A percentile compares a stretch with the other conserved stretches of the same genome.
Evolutionary conservation across 2,797 vertebrate species (phyloP).

Genomic region (Diplodus puntazzo): DNA sequence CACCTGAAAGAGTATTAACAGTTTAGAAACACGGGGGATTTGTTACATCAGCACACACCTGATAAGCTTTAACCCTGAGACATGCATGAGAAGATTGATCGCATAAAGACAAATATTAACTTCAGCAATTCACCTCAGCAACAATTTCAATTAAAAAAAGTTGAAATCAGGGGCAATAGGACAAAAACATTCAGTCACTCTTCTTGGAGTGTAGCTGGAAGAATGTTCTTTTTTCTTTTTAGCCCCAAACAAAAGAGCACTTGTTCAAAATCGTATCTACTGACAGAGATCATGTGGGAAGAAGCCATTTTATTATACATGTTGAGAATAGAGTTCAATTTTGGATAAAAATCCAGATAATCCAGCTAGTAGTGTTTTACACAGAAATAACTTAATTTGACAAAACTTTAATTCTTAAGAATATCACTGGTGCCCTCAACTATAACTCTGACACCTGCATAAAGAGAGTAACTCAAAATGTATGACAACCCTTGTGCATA

Average conservation of each 20-base stretch:
- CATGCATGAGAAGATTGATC: background rate
- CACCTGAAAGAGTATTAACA: conserved; percentile 83
- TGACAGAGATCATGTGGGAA: conserved; percentile 17
- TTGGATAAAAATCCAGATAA: background rate
- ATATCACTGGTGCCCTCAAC: background rate
- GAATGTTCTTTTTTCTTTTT: conserved; percentile 25
- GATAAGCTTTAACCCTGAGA: conserved; percentile 1
- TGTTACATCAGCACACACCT: background rate
- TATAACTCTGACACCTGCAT: background rate
- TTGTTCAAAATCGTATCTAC: conserved; percentile 9
- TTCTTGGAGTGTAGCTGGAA: background rate
- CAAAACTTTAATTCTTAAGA: background rate
- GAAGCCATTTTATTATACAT: background rate
- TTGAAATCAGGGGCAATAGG: background rate
- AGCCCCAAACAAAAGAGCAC: conserved; percentile 13
- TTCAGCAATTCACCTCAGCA: background rate
- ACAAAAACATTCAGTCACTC: background rate
- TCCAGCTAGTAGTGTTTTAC: background rate
- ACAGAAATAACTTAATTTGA: conserved; percentile 1
- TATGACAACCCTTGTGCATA: too few relatives aligned
- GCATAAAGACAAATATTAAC: background rate
- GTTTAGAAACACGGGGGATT: conserved; percentile 15
- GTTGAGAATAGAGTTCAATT: background rate
- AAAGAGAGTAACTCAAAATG: background rate
- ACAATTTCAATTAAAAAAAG: background rate